Evolutionary conservation across 2,113 vertebrate genomes (phyloP), one percentile per base, ranked within the genome.

Genomic region (Melanerpes aurifrons): DNA sequence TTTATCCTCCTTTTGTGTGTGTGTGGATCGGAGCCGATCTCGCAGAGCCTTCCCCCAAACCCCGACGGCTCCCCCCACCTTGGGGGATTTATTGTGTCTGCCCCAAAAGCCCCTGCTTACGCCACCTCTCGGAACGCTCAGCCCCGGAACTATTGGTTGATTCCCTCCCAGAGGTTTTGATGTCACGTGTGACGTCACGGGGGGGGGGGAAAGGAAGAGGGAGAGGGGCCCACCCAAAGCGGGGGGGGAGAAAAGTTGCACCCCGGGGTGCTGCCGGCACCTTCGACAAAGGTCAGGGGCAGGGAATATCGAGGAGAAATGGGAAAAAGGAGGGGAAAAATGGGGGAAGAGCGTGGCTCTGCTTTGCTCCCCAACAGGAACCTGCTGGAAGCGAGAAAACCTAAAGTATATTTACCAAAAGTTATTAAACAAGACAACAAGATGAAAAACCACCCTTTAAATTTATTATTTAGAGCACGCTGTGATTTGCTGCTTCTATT

Each of bases 311-410:
- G 3, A 45, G 7, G 47, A 32, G 3, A 54, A 82, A 78, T 0
- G 4, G 5, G 58, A 5, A 3, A 9, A 35, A 78, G 75, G 21
- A 3, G 6, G 66, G 10, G 3, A 7, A 35, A 78, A 86, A 21
- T 43, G 43, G 43, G 43, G 47, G 1, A 3, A 0, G 4, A 1
- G 0, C 3, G 21, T 1, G 53, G 29, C 25, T 50, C n/a, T 3
- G 29, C 69, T 11, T 13, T 3, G 2, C 21, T 13, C 11, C 21
- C n/a, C 25, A 1, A 15, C 29, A 19, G 75, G 40, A 53, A 37
- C 4, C 20, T 24, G 11, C 43, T 0, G 26, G 56, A 2, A 50
- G 32, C 14, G 61, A 1, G 37, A 24, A 19, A 53, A 53, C 50
- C 50, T 24, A 24, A 53, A 53, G 24, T 48, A 48, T 19, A 48